Evolutionary conservation across 2,113 vertebrate species (phyloP).

Genomic region (Ophiodon elongatus): DNA sequence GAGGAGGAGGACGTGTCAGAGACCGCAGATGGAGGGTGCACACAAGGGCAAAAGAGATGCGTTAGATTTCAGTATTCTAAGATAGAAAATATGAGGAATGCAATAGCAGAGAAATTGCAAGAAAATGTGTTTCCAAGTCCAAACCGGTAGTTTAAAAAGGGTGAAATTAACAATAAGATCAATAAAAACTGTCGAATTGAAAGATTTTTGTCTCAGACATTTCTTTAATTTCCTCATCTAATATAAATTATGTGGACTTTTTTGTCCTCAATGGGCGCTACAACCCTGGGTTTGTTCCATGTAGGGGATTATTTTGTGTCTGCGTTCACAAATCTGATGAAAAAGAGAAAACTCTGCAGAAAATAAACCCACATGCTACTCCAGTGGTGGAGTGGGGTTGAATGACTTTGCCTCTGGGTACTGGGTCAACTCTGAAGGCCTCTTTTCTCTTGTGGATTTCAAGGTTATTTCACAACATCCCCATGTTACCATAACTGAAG

Average conservation of each 20-base stretch:
- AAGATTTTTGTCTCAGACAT: background rate
- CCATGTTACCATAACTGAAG: background rate
- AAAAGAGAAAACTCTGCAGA: slow-evolving; percentile 19
- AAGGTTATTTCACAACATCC: slow-evolving; percentile 18
- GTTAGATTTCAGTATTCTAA: background rate
- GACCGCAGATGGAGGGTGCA: slow-evolving; percentile 23
- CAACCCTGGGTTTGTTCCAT: background rate
- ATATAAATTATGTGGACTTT: no score
- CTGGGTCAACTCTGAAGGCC: slow-evolving; percentile 18
- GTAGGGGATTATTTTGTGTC: background rate
- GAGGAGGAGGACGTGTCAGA: background rate
- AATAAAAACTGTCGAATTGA: background rate
- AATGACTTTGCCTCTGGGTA: slow-evolving; percentile 34
- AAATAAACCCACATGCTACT: slow-evolving; percentile 6
- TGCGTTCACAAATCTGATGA: background rate
- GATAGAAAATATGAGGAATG: background rate
- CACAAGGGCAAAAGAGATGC: background rate
- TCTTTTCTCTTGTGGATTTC: slow-evolving; percentile 1
- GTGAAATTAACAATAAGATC: background rate
- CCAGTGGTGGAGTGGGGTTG: background rate
- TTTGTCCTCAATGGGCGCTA: background rate
- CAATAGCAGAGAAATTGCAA: background rate
- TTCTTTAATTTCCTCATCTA: background rate
- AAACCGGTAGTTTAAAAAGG: background rate
- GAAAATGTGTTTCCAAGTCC: background rate